phyloP scores from a whole-genome alignment of 2,888 invertebrate genomes.

The Hanleya hanleyi region DNA sequence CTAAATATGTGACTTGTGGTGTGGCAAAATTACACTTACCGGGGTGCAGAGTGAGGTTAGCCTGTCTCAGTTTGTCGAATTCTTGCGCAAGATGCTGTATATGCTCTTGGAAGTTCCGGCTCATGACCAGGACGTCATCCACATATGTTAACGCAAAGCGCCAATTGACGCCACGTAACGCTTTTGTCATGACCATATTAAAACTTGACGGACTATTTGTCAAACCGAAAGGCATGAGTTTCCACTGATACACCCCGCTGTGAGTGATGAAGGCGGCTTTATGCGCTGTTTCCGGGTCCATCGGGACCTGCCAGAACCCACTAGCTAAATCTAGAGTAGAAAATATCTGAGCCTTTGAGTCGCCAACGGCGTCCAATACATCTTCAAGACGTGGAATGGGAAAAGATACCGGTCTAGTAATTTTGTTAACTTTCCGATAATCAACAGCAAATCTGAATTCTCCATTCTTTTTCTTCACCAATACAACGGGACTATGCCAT shows the following conservation, averaged over 20 bases:
- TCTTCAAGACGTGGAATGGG: constrained; percentile 31
- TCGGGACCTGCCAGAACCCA: constrained; percentile 9
- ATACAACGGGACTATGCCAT: constrained; percentile 37
- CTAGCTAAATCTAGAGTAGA: background rate
- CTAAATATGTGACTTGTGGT: background rate
- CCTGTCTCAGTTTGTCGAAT: constrained; percentile 10
- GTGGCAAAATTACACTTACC: constrained; percentile 11
- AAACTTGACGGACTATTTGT: constrained; percentile 31
- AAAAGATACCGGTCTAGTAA: constrained; percentile 33
- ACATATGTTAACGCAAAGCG: constrained; percentile 33
- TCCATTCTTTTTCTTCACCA: constrained; percentile 7
- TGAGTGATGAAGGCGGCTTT: constrained; percentile 40
- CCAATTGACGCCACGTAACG: constrained; percentile 37
- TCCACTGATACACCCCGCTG: constrained; percentile 11
- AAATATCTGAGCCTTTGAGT: constrained; percentile 34
- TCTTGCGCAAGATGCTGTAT: constrained; percentile 15
- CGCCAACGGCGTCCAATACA: constrained; percentile 31
- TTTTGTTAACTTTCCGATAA: constrained; percentile 24
- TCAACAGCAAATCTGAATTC: constrained; percentile 2
- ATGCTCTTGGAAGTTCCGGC: constrained; percentile 14
- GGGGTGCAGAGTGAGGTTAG: constrained; percentile 7
- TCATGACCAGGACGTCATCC: constrained; percentile 38
- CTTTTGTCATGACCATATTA: constrained; percentile 38
- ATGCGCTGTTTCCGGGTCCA: constrained; percentile 26
- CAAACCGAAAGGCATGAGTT: constrained; percentile 19